phyloP scores from a whole-genome alignment of 2,797 vertebrate genomes.

The Clarias platycephalus region DNA sequence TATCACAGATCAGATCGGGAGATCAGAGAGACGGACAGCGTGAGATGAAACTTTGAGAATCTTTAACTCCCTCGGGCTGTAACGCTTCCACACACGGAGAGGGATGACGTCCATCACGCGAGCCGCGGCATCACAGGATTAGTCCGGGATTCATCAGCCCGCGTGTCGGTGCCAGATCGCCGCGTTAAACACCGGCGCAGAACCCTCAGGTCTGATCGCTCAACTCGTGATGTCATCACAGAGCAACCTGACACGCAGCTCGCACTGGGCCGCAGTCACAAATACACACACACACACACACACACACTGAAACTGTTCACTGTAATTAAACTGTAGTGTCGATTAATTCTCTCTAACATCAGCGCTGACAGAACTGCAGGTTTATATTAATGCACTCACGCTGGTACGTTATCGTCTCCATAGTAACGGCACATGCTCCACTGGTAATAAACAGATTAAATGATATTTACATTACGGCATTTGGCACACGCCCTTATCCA shows the following conservation, averaged over 20 bases:
- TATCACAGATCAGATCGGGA: constrained; percentile 13
- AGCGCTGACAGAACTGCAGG: too few relatives aligned
- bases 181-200: not conserved
- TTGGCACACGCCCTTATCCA: too few relatives aligned
- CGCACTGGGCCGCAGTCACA: too few relatives aligned
- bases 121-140: not conserved
- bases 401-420: too few relatives aligned
- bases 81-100: not conserved
- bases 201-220: not conserved
- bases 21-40: not conserved
- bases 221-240: not conserved
- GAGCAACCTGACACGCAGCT: not conserved
- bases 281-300: too few relatives aligned
- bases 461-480: too few relatives aligned
- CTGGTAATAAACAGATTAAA: too few relatives aligned
- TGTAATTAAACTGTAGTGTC: too few relatives aligned
- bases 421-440: too few relatives aligned
- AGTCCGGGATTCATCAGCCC: not conserved
- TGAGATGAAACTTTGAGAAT: not conserved
- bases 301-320: too few relatives aligned
- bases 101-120: not conserved
- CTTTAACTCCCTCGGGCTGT: not conserved
- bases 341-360: too few relatives aligned
- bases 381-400: too few relatives aligned
- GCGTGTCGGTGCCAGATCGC: not conserved